A percentile compares a stretch with the other conserved stretches of the same genome.
phyloP scores from a whole-genome alignment of 2,888 invertebrate genomes.

The Sarcophaga carnaria region DNA sequence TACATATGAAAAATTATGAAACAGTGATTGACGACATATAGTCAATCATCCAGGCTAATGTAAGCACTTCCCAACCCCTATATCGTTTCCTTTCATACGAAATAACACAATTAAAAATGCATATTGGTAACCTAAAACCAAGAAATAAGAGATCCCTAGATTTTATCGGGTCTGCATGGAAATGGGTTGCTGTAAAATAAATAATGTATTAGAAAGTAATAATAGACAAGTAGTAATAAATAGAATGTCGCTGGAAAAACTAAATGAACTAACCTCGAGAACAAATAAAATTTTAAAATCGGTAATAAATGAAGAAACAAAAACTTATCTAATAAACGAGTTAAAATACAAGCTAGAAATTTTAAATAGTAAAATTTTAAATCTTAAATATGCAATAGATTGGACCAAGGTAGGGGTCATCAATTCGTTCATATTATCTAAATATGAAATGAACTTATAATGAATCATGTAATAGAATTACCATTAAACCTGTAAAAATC shows the following conservation, averaged over 20 bases:
- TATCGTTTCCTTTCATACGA: background rate
- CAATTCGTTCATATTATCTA: slow-evolving; percentile 65
- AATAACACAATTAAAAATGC: slow-evolving; percentile 8
- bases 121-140: slow-evolving; percentile 11
- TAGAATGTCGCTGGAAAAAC: slow-evolving; percentile 41
- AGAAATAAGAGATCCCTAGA: slow-evolving; percentile 11
- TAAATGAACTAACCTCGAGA: background rate
- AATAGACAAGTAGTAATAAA: slow-evolving; percentile 63
- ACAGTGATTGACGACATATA: background rate
- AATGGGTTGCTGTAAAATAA: slow-evolving; percentile 56
- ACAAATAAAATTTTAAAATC: slow-evolving; percentile 32
- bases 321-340: background rate
- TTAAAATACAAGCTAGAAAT: slow-evolving; percentile 61
- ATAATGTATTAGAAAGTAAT: slow-evolving; percentile 61
- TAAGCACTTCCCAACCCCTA: slow-evolving; percentile 4
- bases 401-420: slow-evolving; percentile 61
- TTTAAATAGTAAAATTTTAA: slow-evolving; percentile 62
- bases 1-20: slow-evolving; percentile 50
- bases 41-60: slow-evolving; percentile 7
- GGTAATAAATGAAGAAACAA: slow-evolving; percentile 41
- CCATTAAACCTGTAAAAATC: slow-evolving; percentile 53
- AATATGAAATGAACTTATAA: slow-evolving; percentile 57
- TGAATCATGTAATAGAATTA: slow-evolving; percentile 34
- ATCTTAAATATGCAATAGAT: slow-evolving; percentile 65
- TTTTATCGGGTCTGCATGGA: too few species aligned